Conservation (phyloP, 2,888 invertebrate species). For the Nysson spinosus region DNA sequence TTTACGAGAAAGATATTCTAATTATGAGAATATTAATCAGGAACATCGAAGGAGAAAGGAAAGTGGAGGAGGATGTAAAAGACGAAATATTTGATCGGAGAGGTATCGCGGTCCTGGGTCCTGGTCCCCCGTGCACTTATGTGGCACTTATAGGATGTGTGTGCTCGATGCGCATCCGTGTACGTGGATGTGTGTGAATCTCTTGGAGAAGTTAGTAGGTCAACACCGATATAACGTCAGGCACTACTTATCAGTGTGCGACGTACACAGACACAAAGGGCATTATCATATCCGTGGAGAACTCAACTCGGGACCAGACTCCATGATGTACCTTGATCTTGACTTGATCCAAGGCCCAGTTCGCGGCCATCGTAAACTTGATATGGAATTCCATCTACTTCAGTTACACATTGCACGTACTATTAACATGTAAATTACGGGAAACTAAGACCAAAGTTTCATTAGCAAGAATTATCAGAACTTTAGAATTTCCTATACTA, state of each 20-base stretch:
- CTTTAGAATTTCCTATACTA: no score
- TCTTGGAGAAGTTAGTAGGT: constrained; percentile 61
- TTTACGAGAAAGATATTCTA: no score
- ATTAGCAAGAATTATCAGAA: no score
- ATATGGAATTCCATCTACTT: constrained; percentile 27
- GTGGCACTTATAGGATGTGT: constrained; percentile 35
- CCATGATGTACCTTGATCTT: constrained; percentile 67
- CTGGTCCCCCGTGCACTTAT: constrained; percentile 40
- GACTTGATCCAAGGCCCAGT: constrained; percentile 65
- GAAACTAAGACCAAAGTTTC: no score
- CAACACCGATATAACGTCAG: constrained; percentile 51
- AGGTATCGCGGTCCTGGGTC: constrained; percentile 34
- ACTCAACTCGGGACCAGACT: constrained; percentile 40
- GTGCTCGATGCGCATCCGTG: constrained; percentile 35
- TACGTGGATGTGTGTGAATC: constrained; percentile 5
- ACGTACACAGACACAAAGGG: background rate
- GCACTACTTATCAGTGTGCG: constrained; percentile 16
- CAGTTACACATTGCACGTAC: constrained; percentile 15
- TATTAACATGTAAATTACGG: background rate
- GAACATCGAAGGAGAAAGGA: background rate
- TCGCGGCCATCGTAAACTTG: constrained; percentile 42
- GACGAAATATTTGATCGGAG: constrained; percentile 19
- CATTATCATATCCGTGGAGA: constrained; percentile 44
- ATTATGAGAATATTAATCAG: no score
- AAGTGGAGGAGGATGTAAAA: constrained; percentile 10